Percentiles rank a stretch among this genome's conserved stretches.
Evolutionary conservation across 2,113 vertebrate species (phyloP).

Genomic region (Vireo altiloquus): DNA sequence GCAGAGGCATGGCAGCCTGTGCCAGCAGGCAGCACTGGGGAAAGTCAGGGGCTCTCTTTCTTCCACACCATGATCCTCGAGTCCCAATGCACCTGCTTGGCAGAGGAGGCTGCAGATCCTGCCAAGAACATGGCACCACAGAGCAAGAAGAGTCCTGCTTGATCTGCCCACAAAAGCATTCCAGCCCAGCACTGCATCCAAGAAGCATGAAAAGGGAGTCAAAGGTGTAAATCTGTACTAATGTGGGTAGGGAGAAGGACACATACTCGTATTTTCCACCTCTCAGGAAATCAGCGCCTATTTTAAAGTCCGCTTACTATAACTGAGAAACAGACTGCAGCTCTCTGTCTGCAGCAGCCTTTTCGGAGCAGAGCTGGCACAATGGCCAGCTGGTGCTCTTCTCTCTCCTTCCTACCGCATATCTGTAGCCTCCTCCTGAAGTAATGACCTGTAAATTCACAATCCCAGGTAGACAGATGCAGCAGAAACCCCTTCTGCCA

Average conservation of each 20-base stretch:
- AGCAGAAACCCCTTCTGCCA: not conserved
- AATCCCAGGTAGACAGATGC: not conserved
- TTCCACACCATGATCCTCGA: not conserved
- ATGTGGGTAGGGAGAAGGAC: not conserved
- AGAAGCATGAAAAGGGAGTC: not conserved
- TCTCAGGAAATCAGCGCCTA: not conserved
- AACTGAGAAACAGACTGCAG: not conserved
- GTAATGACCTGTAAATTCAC: not conserved
- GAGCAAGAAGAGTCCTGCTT: not conserved
- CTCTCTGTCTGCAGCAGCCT: not conserved
- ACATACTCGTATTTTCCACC: accelerated
- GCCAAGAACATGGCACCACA: not conserved
- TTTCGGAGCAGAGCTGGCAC: not conserved
- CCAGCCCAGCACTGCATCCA: not conserved
- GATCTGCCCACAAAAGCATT: not conserved
- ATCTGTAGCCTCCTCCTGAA: not conserved
- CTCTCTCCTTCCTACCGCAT: not conserved
- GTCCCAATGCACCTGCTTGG: not conserved
- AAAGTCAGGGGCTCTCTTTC: not conserved
- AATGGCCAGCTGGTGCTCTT: not conserved
- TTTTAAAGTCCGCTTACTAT: not conserved
- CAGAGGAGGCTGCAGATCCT: accelerated
- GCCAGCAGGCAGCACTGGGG: not conserved
- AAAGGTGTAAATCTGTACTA: not conserved
- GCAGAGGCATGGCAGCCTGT: not conserved